These are phyloP conservation scores for Leptodactylus fuscus DNA, from an alignment of 2,113 vertebrate species.

Conservation along the genomic window DNA sequence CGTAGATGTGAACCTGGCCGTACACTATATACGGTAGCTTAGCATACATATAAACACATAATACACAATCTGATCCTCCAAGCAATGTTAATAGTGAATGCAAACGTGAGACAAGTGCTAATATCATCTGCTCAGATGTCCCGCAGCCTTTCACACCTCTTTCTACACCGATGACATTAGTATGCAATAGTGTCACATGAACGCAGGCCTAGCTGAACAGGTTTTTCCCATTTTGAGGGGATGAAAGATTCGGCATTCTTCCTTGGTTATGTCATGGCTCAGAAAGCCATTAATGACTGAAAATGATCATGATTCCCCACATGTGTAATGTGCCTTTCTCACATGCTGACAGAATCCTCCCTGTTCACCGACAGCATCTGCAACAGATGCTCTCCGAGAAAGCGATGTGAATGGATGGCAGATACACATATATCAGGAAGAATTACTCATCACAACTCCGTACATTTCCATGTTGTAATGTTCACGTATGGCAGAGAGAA, in stretches of 20 bases:
- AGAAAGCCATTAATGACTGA: slow-evolving; percentile 66
- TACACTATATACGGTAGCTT: too few relatives aligned
- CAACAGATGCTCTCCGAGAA: slow-evolving; percentile 54
- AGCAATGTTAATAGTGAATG: slow-evolving; percentile 56
- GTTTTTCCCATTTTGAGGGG: slow-evolving; percentile 65
- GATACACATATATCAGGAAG: slow-evolving; percentile 25
- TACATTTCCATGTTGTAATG: background rate
- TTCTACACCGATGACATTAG: slow-evolving; percentile 45
- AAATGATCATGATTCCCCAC: slow-evolving; percentile 65
- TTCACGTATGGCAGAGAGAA: background rate
- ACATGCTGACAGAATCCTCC: slow-evolving; percentile 58
- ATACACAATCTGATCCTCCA: background rate
- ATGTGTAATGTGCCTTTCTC: slow-evolving; percentile 60
- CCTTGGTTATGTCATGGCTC: slow-evolving; percentile 66
- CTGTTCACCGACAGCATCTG: slow-evolving; percentile 54
- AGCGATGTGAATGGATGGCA: slow-evolving; percentile 29
- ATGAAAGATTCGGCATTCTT: slow-evolving; percentile 72
- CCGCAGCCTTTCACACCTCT: slow-evolving; percentile 57
- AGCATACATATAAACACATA: background rate
- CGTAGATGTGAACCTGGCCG: too few relatives aligned
- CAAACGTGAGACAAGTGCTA: slow-evolving; percentile 54
- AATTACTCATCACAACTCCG: background rate
- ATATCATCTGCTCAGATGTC: slow-evolving; percentile 60
- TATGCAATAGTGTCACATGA: slow-evolving; percentile 59
- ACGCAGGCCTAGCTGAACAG: slow-evolving; percentile 64